phyloP scores from a whole-genome alignment of 2,888 invertebrate species.

The Cheilosia variabilis region DNA sequence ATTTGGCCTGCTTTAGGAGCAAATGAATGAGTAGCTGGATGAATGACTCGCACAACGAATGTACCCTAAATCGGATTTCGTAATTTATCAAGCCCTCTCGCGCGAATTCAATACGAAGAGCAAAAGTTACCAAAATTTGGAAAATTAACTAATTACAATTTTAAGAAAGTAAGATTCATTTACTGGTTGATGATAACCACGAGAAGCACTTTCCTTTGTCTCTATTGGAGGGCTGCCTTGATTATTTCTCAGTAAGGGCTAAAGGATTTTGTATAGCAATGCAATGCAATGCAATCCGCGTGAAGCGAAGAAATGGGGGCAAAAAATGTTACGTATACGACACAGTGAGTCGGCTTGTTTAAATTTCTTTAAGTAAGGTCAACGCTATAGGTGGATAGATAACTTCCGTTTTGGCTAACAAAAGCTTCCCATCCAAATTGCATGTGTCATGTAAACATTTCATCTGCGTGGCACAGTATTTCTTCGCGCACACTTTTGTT shows the following conservation, averaged over 20 bases:
- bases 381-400: background rate
- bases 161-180: constrained; percentile 21
- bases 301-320: background rate
- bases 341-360: constrained; percentile 8
- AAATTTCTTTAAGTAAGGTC: constrained; percentile 6
- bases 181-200: background rate
- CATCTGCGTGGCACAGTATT: background rate
- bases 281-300: background rate
- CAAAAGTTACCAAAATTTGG: constrained; percentile 36
- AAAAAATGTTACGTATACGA: constrained; percentile 42
- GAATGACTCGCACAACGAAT: constrained; percentile 50
- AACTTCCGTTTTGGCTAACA: background rate
- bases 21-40: constrained; percentile 13
- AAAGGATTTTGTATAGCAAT: constrained; percentile 16
- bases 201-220: background rate
- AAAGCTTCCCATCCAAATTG: background rate
- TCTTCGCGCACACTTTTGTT: constrained; percentile 4
- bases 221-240: background rate
- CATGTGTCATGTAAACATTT: constrained; percentile 42
- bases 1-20: constrained; percentile 54
- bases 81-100: constrained; percentile 68
- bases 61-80: constrained; percentile 70
- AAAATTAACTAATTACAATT: constrained; percentile 36
- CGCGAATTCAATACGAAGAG: constrained; percentile 51
- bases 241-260: background rate